Evolutionary conservation across 2,888 invertebrate genomes (phyloP).

Genomic region (Melanostoma scalare): DNA sequence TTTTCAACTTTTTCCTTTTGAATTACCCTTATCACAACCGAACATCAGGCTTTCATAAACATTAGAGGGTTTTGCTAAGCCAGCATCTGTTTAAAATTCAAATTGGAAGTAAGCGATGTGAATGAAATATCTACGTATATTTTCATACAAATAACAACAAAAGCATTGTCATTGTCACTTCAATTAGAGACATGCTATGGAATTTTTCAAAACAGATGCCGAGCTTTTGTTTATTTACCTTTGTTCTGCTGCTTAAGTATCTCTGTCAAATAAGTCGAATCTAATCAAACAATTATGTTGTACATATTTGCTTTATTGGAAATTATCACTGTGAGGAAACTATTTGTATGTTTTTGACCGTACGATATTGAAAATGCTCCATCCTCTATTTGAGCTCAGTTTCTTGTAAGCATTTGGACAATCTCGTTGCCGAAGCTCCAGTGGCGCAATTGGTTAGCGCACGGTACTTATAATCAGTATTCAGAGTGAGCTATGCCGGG

Average conservation of each 20-base stretch:
- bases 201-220: not conserved
- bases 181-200: not conserved
- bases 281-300: too few species aligned
- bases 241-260: too few species aligned
- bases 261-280: too few species aligned
- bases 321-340: not conserved
- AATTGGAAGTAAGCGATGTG: not conserved
- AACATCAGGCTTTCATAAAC: constrained; percentile 28
- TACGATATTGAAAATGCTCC: constrained; percentile 20
- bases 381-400: not conserved
- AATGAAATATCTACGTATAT: not conserved
- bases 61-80: not conserved
- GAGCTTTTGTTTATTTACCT: not conserved
- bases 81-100: too few species aligned
- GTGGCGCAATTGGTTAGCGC: constrained; percentile 73
- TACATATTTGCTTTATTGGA: too few species aligned
- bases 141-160: not conserved
- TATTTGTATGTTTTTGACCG: constrained; percentile 4
- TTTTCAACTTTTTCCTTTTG: constrained; percentile 13
- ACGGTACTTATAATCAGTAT: constrained; percentile 73
- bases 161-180: not conserved
- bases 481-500: constrained; percentile 69
- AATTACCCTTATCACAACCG: constrained; percentile 29
- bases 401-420: constrained; percentile 43
- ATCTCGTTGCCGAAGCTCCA: constrained; percentile 65